Evolutionary conservation across 2,888 invertebrate genomes (phyloP).

Genomic region (Tyria jacobaeae): DNA sequence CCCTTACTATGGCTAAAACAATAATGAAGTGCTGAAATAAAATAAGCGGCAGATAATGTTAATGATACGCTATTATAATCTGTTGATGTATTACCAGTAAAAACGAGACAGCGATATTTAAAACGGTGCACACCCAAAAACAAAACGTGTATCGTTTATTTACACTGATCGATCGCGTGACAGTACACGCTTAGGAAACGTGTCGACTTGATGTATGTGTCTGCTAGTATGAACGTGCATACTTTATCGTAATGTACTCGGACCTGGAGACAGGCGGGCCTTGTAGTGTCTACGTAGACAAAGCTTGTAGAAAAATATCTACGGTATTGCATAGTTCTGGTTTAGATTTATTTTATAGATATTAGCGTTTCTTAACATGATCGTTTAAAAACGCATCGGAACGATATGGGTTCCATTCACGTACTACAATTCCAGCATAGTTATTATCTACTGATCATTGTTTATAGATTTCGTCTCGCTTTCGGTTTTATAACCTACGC

Average conservation of each 20-base stretch:
- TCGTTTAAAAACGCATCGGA: no score
- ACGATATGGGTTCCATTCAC: conserved; percentile 1
- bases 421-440: background rate
- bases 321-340: no score
- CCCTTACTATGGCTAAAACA: no score
- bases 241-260: background rate
- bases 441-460: conserved; percentile 10
- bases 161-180: background rate
- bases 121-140: background rate
- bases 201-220: background rate
- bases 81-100: background rate
- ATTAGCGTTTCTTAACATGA: background rate
- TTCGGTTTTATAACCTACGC: conserved; percentile 16
- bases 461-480: conserved; percentile 19
- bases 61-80: background rate
- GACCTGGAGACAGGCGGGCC: background rate
- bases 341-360: no score
- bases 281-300: background rate
- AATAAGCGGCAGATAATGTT: background rate
- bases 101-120: background rate
- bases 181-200: background rate
- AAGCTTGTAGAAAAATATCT: background rate
- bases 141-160: background rate
- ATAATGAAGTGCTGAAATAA: no score
- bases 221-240: background rate